A percentile compares a stretch with the other conserved stretches of the same genome.
Conservation (phyloP, 2,888 invertebrate genomes). For the Pterostichus madidus region DNA sequence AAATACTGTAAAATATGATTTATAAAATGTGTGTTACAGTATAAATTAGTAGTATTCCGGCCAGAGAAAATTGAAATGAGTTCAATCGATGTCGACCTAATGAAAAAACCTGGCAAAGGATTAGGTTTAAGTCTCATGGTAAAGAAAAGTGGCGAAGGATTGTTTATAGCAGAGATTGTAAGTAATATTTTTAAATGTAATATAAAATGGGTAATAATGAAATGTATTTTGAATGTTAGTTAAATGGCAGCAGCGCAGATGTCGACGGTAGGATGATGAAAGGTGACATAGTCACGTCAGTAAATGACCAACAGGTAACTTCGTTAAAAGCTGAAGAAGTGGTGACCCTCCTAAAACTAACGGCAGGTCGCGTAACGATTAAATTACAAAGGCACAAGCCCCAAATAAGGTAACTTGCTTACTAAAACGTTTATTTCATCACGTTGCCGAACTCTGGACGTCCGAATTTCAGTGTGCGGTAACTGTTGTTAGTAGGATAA, state of each 20-base stretch:
- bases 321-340: slow-evolving; percentile 89
- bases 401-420: slow-evolving; percentile 73
- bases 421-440: slow-evolving; percentile 57
- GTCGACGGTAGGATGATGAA: slow-evolving; percentile 93
- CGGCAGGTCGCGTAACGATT: slow-evolving; percentile 89
- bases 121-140: slow-evolving; percentile 93
- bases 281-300: slow-evolving; percentile 93
- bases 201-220: background rate
- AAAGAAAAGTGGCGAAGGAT: slow-evolving; percentile 87
- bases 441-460: slow-evolving; percentile 38
- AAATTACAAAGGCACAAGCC: slow-evolving; percentile 93
- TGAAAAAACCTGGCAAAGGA: slow-evolving; percentile 93
- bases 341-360: slow-evolving; percentile 93
- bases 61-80: slow-evolving; percentile 86
- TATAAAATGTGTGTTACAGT: slow-evolving; percentile 78
- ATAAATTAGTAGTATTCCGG: slow-evolving; percentile 90
- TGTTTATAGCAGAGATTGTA: slow-evolving; percentile 96
- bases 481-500: slow-evolving; percentile 60
- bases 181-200: slow-evolving; percentile 73
- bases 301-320: slow-evolving; percentile 92
- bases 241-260: slow-evolving; percentile 92
- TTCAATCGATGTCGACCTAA: slow-evolving; percentile 88
- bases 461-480: slow-evolving; percentile 34
- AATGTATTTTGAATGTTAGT: slow-evolving; percentile 78
- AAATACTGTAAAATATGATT: background rate